Conservation (phyloP, 2,888 invertebrate species). For the Dicranocentrus wangi region DNA sequence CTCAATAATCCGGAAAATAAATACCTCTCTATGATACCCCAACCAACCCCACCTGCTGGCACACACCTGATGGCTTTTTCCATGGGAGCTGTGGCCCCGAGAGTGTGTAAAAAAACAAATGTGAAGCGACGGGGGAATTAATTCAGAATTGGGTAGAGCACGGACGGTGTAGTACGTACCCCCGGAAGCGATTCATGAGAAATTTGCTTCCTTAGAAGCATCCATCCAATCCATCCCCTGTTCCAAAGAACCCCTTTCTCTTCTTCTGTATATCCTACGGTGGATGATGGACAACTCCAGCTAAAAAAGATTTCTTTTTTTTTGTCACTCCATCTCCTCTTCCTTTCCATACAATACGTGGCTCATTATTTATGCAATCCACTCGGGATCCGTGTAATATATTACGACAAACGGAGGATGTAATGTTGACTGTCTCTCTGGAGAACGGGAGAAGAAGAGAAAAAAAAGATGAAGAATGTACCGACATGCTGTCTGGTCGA, state of each 20-base stretch:
- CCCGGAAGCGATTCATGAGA: too few species aligned
- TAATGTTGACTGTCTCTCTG: constrained; percentile 2
- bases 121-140: constrained; percentile 56
- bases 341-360: not conserved
- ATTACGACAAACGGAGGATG: not conserved
- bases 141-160: not conserved
- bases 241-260: too few species aligned
- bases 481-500: constrained; percentile 29
- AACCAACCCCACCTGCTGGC: not conserved
- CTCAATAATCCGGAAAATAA: not conserved
- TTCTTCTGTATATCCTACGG: too few species aligned
- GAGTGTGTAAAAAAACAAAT: constrained; percentile 60
- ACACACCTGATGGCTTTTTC: not conserved
- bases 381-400: constrained; percentile 5
- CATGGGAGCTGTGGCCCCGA: not conserved
- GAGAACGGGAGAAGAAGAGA: not conserved
- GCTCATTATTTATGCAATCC: constrained; percentile 8
- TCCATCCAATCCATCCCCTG: not conserved
- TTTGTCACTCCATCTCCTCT: not conserved
- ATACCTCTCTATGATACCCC: not conserved
- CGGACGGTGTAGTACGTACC: too few species aligned
- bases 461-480: not conserved
- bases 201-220: not conserved
- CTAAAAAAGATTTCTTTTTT: too few species aligned
- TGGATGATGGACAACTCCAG: too few species aligned